Percentiles rank a stretch among this genome's conserved stretches.
These are phyloP conservation scores for Timema cristinae DNA, from an alignment of 2,888 invertebrate species.

Conservation along the genomic window DNA sequence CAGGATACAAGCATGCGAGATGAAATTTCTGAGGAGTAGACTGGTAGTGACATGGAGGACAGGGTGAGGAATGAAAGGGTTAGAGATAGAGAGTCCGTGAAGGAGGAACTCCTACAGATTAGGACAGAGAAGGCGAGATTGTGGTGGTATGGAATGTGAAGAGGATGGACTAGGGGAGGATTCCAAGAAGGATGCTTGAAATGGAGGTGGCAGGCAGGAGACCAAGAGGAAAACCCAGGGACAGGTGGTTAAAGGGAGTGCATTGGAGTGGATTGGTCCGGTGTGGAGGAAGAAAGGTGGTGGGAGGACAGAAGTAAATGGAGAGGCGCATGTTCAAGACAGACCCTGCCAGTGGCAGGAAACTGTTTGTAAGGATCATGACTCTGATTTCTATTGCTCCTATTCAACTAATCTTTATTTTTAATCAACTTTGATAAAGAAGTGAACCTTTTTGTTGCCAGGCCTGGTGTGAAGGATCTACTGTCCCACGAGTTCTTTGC, in stretches of 20 bases:
- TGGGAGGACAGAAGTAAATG: too few relatives aligned
- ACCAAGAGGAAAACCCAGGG: too few relatives aligned
- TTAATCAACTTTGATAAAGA: background rate
- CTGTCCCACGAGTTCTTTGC: slow-evolving; percentile 96
- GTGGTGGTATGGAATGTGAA: too few relatives aligned
- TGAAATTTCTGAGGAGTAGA: too few relatives aligned
- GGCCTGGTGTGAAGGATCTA: slow-evolving; percentile 90
- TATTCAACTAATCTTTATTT: background rate
- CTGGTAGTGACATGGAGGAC: background rate
- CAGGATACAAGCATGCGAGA: too few relatives aligned
- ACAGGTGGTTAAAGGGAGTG: background rate
- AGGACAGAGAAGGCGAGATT: background rate
- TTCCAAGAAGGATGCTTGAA: too few relatives aligned
- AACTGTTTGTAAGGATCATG: background rate
- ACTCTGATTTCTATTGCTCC: background rate
- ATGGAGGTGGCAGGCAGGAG: too few relatives aligned
- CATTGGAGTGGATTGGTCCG: background rate
- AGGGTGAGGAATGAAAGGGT: background rate
- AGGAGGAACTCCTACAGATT: background rate
- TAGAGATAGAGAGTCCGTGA: background rate
- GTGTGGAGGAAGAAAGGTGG: too few relatives aligned
- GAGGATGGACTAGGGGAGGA: too few relatives aligned
- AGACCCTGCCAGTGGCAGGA: too few relatives aligned
- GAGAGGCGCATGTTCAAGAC: too few relatives aligned
- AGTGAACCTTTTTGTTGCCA: slow-evolving; percentile 39